A percentile compares a stretch with the other conserved stretches of the same genome.
Conservation (phyloP, 2,113 vertebrate genomes). For the Paramisgurnus dabryanus region DNA sequence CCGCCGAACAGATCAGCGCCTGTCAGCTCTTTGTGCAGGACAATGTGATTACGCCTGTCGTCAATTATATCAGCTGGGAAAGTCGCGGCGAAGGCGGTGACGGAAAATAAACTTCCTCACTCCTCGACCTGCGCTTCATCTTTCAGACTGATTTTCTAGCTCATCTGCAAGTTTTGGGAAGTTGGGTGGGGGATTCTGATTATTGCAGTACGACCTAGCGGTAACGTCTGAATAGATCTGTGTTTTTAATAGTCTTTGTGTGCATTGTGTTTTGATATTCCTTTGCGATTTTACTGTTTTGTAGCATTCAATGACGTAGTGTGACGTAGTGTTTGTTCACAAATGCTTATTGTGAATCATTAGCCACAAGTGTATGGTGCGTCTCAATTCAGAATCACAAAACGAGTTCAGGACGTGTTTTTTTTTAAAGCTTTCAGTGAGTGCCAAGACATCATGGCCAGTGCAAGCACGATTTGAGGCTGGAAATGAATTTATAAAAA, state of each 20-base stretch:
- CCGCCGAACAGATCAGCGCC: slow-evolving; percentile 79
- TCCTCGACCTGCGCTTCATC: slow-evolving; percentile 28
- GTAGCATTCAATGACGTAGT: slow-evolving; percentile 25
- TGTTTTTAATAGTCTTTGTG: slow-evolving; percentile 43
- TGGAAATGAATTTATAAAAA: background rate
- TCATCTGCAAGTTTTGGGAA: slow-evolving; percentile 27
- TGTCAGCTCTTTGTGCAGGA: slow-evolving; percentile 65
- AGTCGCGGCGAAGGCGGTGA: slow-evolving; percentile 26
- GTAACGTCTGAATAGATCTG: slow-evolving; percentile 28
- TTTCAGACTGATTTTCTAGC: slow-evolving; percentile 42
- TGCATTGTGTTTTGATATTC: slow-evolving; percentile 37
- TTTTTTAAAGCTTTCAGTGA: slow-evolving; percentile 1
- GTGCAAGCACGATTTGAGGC: background rate
- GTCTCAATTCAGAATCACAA: slow-evolving; percentile 9
- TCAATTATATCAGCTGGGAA: slow-evolving; percentile 57
- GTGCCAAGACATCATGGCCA: slow-evolving; percentile 18
- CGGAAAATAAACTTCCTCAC: slow-evolving; percentile 58
- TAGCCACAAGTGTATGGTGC: slow-evolving; percentile 1
- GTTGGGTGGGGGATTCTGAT: slow-evolving; percentile 24
- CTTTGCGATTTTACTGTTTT: slow-evolving; percentile 49
- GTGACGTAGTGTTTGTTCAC: slow-evolving; percentile 23
- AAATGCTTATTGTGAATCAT: slow-evolving; percentile 16
- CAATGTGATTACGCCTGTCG: slow-evolving; percentile 62
- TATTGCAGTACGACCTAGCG: slow-evolving; percentile 41
- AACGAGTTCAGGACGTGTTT: background rate